Evolutionary conservation across 2,888 invertebrate species (phyloP).

Genomic region (Lamellibrachia columna): DNA sequence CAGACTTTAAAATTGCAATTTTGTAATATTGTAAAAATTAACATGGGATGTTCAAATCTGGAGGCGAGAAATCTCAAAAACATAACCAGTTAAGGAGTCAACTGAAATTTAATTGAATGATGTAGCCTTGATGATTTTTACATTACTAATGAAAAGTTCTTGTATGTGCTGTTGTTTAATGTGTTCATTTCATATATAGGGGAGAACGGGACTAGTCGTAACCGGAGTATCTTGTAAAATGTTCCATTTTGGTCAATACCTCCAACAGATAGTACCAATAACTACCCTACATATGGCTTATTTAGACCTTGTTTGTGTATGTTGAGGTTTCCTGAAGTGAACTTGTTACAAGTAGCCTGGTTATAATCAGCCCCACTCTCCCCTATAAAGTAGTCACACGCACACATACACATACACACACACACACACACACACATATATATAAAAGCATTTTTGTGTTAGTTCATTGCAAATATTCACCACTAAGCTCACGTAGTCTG

Average conservation of each 20-base stretch:
- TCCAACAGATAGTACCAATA: not conserved
- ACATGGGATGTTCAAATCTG: not conserved
- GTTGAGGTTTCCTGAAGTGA: not conserved
- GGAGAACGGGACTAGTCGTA: not conserved
- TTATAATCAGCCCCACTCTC: not conserved
- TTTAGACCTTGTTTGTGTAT: not conserved
- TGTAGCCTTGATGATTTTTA: not conserved
- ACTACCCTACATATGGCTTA: not conserved
- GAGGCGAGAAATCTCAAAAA: not conserved
- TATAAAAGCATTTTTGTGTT: not conserved
- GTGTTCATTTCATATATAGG: not conserved
- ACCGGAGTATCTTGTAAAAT: not conserved
- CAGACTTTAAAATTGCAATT: not conserved
- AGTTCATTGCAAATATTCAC: not conserved
- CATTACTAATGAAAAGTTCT: not conserved
- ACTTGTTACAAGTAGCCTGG: not conserved
- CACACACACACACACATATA: not conserved
- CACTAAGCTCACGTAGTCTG: not conserved
- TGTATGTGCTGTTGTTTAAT: not conserved
- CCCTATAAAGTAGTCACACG: not conserved
- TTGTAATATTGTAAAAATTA: not conserved
- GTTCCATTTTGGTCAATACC: not conserved
- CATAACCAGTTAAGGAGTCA: slow-evolving; percentile 16
- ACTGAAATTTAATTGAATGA: not conserved
- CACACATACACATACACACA: too few species aligned